Evolutionary conservation across 2,888 invertebrate genomes (phyloP), one percentile per base, ranked within the genome.

Genomic region (Theretra japonica): DNA sequence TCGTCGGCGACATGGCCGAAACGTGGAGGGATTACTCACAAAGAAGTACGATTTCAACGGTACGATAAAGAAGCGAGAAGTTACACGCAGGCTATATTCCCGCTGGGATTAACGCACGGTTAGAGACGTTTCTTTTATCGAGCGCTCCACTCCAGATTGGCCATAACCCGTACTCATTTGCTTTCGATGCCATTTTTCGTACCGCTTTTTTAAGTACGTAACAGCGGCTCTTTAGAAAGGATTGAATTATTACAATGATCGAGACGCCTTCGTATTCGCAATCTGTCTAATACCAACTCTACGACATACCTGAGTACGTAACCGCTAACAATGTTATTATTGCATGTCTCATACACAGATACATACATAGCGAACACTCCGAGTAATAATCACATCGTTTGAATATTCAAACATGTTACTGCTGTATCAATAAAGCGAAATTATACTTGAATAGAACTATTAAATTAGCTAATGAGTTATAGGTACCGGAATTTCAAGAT

Each of bases 1-100:
- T 94, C 94, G 94, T 94, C 94, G 92, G 90, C 91, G 92, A 92
- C 93, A 91, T 92, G 86, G 89, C 87, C 80, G 90, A 89, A 91
- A 93, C 93, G 93, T 93, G 94, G 91, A 91, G 93, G 93, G 93
- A 94, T 94, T 93, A 93, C 93, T 90, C 93, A 90, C 93, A 93
- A 93, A 94, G 93, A 93, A 94, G 94, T 93, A 90, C 93, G 93
- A 93, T 93, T 93, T 90, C 93, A 90, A 91, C 93, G 92, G 90
- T 87, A 88, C 90, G 94, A 94, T 93, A 94, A 94, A 91, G 90
- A 89, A 90, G 89, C 90, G 92, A 89, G 86, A 93, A 92, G 92
- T 91, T 89, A 92, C 87, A 84, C 89, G 88, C 86, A 78, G 89
- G 84, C 85, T 89, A 87, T 88, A 92, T 90, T 91, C 91, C 87